Conservation (phyloP, 2,113 vertebrate genomes). For the Coryphaenoides rupestris region DNA sequence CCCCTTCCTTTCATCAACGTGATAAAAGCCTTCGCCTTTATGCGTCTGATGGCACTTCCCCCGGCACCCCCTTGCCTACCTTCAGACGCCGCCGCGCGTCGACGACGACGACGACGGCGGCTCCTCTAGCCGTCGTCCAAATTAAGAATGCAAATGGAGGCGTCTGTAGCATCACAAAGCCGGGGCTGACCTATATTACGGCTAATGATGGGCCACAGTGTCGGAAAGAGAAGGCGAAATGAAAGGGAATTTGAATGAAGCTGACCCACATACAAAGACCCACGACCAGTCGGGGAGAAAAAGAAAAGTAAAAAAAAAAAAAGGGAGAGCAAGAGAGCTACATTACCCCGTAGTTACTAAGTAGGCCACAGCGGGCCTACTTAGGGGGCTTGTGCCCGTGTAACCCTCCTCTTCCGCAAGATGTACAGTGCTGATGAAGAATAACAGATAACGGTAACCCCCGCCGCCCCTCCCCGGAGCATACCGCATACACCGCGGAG, state of each 20-base stretch:
- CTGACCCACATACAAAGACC: constrained; percentile 79
- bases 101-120: constrained; percentile 26
- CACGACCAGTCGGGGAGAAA: constrained; percentile 69
- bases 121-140: constrained; percentile 56
- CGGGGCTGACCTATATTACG: constrained; percentile 78
- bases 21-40: constrained; percentile 64
- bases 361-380: constrained; percentile 78
- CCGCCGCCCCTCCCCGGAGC: too few relatives aligned
- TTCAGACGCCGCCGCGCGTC: constrained; percentile 12
- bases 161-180: constrained; percentile 71
- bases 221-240: constrained; percentile 70
- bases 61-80: constrained; percentile 47
- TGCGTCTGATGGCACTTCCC: constrained; percentile 51
- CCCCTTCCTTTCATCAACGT: constrained; percentile 64
- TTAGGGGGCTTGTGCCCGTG: constrained; percentile 73
- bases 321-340: too few relatives aligned
- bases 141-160: constrained; percentile 76
- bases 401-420: constrained; percentile 41
- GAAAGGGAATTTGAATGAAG: constrained; percentile 82
- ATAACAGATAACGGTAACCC: background rate
- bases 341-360: constrained; percentile 72
- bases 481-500: too few relatives aligned
- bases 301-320: too few relatives aligned
- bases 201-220: constrained; percentile 76
- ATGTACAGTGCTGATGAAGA: constrained; percentile 9